Evolutionary conservation across 2,888 invertebrate genomes (phyloP).

Genomic region (Thereva unica): DNA sequence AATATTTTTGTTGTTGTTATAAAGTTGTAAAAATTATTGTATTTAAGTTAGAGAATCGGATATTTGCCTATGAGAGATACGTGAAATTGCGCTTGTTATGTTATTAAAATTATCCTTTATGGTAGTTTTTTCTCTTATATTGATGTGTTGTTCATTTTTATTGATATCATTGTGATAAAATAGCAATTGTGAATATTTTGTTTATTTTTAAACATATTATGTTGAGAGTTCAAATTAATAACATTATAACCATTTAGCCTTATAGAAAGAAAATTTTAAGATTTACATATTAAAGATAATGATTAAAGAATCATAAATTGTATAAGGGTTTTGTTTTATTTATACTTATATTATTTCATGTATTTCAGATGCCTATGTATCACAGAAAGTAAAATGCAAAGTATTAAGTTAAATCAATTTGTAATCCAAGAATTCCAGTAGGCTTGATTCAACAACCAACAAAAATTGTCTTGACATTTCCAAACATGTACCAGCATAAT

Average conservation of each 20-base stretch:
- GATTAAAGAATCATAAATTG: too few relatives aligned
- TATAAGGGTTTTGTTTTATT: too few relatives aligned
- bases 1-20: conserved; percentile 31
- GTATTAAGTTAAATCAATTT: too few relatives aligned
- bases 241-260: conserved; percentile 19
- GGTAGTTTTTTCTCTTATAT: conserved; percentile 5
- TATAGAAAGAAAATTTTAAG: conserved; percentile 11
- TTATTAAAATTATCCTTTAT: conserved; percentile 20
- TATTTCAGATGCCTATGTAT: too few relatives aligned
- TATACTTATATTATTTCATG: too few relatives aligned
- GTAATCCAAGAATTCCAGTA: too few relatives aligned
- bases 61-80: conserved; percentile 9
- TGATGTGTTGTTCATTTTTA: conserved; percentile 30
- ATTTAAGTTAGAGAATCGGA: conserved; percentile 13
- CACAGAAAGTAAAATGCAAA: too few relatives aligned
- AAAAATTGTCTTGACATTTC: too few relatives aligned
- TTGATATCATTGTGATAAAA: conserved; percentile 34
- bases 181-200: conserved; percentile 36
- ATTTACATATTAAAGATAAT: neutral
- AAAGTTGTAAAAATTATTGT: conserved; percentile 28
- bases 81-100: conserved; percentile 25
- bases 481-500: too few relatives aligned
- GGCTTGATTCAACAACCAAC: too few relatives aligned
- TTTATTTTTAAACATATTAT: conserved; percentile 35
- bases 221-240: conserved; percentile 26